Conservation (phyloP, 2,797 vertebrate species). For the Eremophila alpestris region DNA sequence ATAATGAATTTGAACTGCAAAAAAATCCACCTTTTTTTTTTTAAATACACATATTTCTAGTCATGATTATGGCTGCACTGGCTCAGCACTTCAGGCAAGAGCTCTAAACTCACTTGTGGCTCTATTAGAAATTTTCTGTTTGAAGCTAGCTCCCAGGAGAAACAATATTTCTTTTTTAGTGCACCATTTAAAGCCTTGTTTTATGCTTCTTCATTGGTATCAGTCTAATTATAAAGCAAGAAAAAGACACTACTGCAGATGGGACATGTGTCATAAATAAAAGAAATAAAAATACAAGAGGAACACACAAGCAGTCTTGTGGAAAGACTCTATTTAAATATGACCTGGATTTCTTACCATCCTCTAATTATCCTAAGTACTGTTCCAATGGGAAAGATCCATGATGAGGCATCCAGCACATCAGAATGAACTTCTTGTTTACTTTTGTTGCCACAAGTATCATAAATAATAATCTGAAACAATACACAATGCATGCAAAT, state of each 20-base stretch:
- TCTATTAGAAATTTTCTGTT: neutral
- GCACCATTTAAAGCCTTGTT: neutral
- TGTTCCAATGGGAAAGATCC: conserved; percentile 75
- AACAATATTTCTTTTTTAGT: neutral
- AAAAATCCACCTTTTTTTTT: neutral
- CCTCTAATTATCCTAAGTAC: conserved; percentile 83
- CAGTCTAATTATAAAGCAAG: neutral
- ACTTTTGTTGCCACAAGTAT: conserved; percentile 73
- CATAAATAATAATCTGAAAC: conserved; percentile 84
- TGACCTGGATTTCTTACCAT: conserved; percentile 80
- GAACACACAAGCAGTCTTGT: neutral
- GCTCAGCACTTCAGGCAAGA: neutral
- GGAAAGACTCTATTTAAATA: neutral
- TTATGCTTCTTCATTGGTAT: neutral
- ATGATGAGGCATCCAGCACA: conserved; percentile 75
- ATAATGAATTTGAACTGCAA: neutral
- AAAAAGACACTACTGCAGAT: neutral
- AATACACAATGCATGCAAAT: conserved; percentile 28
- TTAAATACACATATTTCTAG: neutral
- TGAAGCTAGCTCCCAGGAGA: neutral
- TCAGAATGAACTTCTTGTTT: conserved; percentile 79
- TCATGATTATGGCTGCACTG: neutral
- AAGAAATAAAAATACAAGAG: neutral
- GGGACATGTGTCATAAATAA: neutral
- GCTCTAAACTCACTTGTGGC: neutral